Evolutionary conservation across 2,797 vertebrate species (phyloP).

Genomic region (Ambastaia sidthimunki): DNA sequence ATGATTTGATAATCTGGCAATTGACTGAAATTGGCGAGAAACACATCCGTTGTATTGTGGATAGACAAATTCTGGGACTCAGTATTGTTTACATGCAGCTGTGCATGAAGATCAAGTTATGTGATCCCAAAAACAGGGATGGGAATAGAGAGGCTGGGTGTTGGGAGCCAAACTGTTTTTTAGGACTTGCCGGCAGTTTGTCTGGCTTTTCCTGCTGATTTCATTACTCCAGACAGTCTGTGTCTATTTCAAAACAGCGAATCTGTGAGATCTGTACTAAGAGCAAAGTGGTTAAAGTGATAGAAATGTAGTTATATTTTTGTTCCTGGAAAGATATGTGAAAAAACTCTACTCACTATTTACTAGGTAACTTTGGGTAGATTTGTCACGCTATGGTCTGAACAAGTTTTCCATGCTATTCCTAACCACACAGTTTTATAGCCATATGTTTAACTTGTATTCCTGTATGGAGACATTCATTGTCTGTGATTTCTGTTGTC

Average conservation of each 20-base stretch:
- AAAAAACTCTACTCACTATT: slow-evolving; percentile 28
- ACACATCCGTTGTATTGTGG: neutral
- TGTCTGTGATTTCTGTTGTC: neutral
- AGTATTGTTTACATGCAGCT: slow-evolving; percentile 30
- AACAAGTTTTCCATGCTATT: slow-evolving; percentile 13
- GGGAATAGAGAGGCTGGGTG: slow-evolving; percentile 7
- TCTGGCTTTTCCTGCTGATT: slow-evolving; percentile 32
- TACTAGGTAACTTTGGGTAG: slow-evolving; percentile 28
- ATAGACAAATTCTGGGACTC: slow-evolving; percentile 10
- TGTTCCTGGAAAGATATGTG: neutral
- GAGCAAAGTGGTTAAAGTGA: slow-evolving; percentile 13
- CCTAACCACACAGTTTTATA: slow-evolving; percentile 26
- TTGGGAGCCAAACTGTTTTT: slow-evolving; percentile 14
- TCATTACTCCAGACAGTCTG: slow-evolving; percentile 35
- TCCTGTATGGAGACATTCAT: neutral
- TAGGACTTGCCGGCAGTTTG: slow-evolving; percentile 30
- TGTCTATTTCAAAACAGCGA: slow-evolving; percentile 6
- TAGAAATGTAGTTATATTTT: slow-evolving; percentile 13
- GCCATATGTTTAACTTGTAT: slow-evolving; percentile 26
- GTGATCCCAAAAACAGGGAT: neutral
- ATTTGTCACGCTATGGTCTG: slow-evolving; percentile 10
- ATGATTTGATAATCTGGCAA: slow-evolving; percentile 15
- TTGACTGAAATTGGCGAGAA: slow-evolving; percentile 6
- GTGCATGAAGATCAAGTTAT: slow-evolving; percentile 11
- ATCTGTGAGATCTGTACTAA: slow-evolving; percentile 15